These are phyloP conservation scores for Cassiopea andromeda DNA, from an alignment of 30 jellyfish, hydroid and myxozoan species.

Conservation along the genomic window DNA sequence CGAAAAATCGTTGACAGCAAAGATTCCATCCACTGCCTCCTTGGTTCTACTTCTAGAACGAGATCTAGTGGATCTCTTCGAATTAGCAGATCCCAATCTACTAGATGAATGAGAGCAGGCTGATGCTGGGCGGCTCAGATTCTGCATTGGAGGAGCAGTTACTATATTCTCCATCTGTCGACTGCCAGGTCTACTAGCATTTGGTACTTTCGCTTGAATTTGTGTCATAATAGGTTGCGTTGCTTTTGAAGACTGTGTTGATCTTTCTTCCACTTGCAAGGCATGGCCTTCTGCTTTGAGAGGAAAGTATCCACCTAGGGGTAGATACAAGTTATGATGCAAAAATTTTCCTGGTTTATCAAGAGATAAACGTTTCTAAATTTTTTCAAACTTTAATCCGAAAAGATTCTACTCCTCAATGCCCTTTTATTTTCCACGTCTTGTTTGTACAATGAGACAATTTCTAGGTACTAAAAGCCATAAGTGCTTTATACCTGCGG, in stretches of 20 bases:
- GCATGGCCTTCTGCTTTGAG: constrained; percentile 73
- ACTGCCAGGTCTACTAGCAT: constrained; percentile 7
- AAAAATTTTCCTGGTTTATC: too few species aligned
- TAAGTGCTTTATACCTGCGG: too few species aligned
- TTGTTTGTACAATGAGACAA: too few species aligned
- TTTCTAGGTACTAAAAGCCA: too few species aligned
- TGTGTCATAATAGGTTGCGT: not conserved
- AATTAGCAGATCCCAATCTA: constrained; percentile 51
- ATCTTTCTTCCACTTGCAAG: constrained; percentile 45
- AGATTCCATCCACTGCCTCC: constrained; percentile 26
- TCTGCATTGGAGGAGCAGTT: not conserved
- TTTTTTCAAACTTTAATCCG: too few species aligned
- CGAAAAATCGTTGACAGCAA: constrained; percentile 63
- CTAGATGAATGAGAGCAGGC: constrained; percentile 64
- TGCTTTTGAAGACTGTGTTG: not conserved
- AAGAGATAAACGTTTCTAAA: too few species aligned
- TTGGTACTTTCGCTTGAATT: constrained; percentile 6
- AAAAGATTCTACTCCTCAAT: too few species aligned
- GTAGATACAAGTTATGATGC: too few species aligned
- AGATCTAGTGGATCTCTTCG: constrained; percentile 19
- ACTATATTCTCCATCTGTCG: not conserved
- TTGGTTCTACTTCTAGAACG: constrained; percentile 2
- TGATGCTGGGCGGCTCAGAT: constrained; percentile 42
- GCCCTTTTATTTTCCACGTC: too few species aligned
- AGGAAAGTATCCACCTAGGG: constrained; percentile 62